phyloP scores from a whole-genome alignment of 2,113 vertebrate genomes.

The Cebus imitator region DNA sequence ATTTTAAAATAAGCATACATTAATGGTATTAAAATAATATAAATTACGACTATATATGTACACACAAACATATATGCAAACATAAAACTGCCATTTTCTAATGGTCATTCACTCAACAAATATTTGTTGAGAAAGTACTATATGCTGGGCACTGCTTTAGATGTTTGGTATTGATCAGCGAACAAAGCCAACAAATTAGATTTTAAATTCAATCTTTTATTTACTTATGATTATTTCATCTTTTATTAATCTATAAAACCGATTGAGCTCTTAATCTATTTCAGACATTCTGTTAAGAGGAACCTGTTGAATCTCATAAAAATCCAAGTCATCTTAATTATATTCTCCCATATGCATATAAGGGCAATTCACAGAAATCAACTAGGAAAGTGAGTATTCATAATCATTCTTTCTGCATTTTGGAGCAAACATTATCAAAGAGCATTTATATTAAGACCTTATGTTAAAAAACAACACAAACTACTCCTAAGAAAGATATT shows the following conservation, averaged over 20 bases:
- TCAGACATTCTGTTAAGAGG: not conserved
- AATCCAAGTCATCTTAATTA: not conserved
- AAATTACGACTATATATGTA: not conserved
- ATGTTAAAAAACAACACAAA: not conserved
- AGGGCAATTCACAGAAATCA: not conserved
- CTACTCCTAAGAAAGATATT: not conserved
- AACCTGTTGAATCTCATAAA: not conserved
- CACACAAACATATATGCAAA: not conserved
- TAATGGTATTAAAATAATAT: not conserved
- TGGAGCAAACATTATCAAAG: not conserved
- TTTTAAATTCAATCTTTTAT: not conserved
- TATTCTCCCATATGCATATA: not conserved
- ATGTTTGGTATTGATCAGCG: not conserved
- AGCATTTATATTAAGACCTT: not conserved
- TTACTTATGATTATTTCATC: not conserved
- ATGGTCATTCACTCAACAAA: not conserved
- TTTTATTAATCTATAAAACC: not conserved
- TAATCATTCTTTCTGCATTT: not conserved
- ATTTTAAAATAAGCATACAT: not conserved
- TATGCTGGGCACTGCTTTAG: not conserved
- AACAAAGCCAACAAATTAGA: not conserved
- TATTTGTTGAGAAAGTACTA: not conserved
- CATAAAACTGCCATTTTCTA: not conserved
- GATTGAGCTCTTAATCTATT: not conserved
- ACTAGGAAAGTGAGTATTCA: not conserved